Evolutionary conservation across 2,113 vertebrate genomes (phyloP).

Genomic region (Gobio gobio): DNA sequence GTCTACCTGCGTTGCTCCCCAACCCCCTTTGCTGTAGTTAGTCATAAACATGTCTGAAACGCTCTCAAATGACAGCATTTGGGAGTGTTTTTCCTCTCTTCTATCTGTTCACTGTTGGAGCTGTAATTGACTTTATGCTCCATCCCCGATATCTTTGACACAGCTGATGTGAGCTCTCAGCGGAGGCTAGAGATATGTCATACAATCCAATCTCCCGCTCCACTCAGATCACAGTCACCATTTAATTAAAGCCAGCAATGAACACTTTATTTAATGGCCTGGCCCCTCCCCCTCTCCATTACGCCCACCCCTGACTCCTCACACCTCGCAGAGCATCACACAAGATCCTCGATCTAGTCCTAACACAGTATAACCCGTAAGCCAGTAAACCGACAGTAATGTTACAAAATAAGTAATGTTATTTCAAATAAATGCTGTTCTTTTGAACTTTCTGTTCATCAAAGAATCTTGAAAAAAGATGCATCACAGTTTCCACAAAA

Average conservation of each 20-base stretch:
- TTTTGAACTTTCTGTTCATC: too few relatives aligned
- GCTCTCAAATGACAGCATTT: conserved; percentile 43
- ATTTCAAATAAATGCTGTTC: too few relatives aligned
- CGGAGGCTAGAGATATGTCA: conserved; percentile 58
- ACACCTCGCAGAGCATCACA: neutral
- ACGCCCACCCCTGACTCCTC: conserved; percentile 10
- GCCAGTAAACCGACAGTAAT: too few relatives aligned
- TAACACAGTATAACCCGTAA: neutral
- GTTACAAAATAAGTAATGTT: too few relatives aligned
- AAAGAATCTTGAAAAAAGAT: too few relatives aligned
- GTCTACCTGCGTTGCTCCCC: conserved; percentile 7
- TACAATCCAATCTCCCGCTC: conserved; percentile 60
- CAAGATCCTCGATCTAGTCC: neutral
- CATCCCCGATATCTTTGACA: conserved; percentile 54
- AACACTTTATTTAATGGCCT: conserved; percentile 62
- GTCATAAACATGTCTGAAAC: conserved; percentile 32
- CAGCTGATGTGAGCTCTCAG: conserved; percentile 60
- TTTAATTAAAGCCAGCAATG: conserved; percentile 64
- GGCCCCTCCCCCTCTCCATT: conserved; percentile 32
- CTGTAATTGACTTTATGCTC: conserved; percentile 63
- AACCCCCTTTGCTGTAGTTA: conserved; percentile 14
- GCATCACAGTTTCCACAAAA: too few relatives aligned
- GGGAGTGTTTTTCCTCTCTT: conserved; percentile 47
- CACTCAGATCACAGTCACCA: conserved; percentile 58
- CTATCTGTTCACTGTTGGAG: conserved; percentile 54